Evolutionary conservation across 1,140 invertebrate species (phyloP).

Genomic region (Aphelinus atriplicis): DNA sequence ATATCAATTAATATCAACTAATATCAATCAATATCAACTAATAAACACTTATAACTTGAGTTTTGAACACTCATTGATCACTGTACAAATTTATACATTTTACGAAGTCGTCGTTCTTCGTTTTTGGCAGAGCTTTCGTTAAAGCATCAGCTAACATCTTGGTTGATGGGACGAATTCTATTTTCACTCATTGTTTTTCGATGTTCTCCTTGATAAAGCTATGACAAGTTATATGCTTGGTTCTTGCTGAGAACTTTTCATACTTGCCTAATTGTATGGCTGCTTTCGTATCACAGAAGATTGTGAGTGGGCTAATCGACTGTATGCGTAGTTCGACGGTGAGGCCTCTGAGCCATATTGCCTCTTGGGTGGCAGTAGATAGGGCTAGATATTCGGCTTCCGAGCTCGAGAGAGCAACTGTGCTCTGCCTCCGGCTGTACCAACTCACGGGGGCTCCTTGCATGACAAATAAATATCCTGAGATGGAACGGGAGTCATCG

Average conservation of each 20-base stretch:
- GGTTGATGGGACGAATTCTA: not conserved
- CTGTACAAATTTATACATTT: too few species aligned
- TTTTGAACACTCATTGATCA: too few species aligned
- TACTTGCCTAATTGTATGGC: not conserved
- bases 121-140: not conserved
- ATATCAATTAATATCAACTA: too few species aligned
- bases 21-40: too few species aligned
- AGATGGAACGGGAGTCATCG: not conserved
- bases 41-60: too few species aligned
- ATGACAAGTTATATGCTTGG: constrained; percentile 4
- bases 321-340: not conserved
- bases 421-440: too few species aligned
- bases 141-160: not conserved
- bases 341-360: not conserved
- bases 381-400: too few species aligned
- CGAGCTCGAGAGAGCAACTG: too few species aligned
- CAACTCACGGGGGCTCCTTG: too few species aligned
- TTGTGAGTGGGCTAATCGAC: not conserved
- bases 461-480: not conserved
- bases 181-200: not conserved
- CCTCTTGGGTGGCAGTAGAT: not conserved
- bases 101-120: too few species aligned
- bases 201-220: not conserved
- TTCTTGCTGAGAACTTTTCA: not conserved
- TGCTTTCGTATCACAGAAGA: not conserved